Evolutionary conservation across 2,888 invertebrate genomes (phyloP).

Genomic region (Lamellibrachia columna): DNA sequence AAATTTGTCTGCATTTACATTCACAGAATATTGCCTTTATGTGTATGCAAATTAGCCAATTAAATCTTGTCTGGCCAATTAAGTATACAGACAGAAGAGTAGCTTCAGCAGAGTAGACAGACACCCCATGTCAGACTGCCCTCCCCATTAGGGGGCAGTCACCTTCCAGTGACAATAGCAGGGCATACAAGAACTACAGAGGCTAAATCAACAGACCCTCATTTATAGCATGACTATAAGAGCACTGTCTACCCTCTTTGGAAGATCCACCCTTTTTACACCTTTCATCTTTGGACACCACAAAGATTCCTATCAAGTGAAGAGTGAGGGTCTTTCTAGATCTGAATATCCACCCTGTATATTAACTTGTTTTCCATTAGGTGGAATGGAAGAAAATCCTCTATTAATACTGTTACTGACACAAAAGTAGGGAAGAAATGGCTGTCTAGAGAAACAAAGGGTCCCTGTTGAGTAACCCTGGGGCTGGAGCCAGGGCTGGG

Average conservation of each 20-base stretch:
- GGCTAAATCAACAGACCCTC: not conserved
- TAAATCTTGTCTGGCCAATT: conserved; percentile 10
- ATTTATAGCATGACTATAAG: not conserved
- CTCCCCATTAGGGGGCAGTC: not conserved
- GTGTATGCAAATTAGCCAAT: conserved; percentile 12
- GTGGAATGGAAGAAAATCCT: not conserved
- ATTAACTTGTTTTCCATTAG: not conserved
- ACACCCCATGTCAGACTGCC: not conserved
- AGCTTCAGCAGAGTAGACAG: not conserved
- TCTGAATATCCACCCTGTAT: not conserved
- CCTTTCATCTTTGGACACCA: not conserved
- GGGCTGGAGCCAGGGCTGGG: not conserved
- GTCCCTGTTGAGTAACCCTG: not conserved
- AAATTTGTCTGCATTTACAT: not conserved
- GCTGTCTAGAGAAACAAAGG: not conserved
- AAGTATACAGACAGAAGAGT: not conserved
- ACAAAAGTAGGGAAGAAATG: not conserved
- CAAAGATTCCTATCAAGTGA: not conserved
- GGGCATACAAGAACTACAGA: not conserved
- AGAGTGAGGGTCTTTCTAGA: not conserved
- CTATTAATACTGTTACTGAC: not conserved
- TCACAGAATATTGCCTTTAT: not conserved
- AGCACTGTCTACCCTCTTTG: conserved; percentile 5
- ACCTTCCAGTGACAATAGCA: not conserved
- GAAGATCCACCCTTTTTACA: not conserved